A percentile compares a stretch with the other conserved stretches of the same genome.
Conservation (phyloP, 1,140 invertebrate genomes). For the Trachymyrmex septentrionalis region DNA sequence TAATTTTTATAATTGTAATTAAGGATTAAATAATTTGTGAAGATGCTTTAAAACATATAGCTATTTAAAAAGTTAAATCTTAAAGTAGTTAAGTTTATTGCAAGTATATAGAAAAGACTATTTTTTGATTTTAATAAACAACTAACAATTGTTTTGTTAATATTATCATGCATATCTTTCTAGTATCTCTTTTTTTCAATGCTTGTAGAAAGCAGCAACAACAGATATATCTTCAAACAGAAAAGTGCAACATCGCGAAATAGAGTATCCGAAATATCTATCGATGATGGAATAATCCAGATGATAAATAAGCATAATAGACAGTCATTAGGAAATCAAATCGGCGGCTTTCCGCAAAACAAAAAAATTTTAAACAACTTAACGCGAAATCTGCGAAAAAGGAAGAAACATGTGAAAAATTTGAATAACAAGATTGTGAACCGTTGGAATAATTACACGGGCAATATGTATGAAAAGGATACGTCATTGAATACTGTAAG, state of each 20-base stretch:
- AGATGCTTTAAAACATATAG: no score
- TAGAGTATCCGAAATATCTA: background rate
- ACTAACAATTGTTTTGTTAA: background rate
- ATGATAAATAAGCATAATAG: background rate
- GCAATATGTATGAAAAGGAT: background rate
- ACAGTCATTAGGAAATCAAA: background rate
- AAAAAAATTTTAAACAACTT: background rate
- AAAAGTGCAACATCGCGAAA: background rate
- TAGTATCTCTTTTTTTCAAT: background rate
- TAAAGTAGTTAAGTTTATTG: background rate
- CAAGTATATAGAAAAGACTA: background rate
- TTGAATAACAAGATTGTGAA: background rate
- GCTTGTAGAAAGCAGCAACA: constrained; percentile 6
- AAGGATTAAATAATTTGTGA: no score
- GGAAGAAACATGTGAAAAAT: background rate
- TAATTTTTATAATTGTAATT: no score
- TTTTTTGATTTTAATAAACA: background rate
- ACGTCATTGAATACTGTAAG: background rate
- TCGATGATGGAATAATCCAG: constrained; percentile 11
- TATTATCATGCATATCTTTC: background rate
- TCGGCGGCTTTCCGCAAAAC: background rate
- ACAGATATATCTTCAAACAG: background rate
- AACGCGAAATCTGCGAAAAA: background rate
- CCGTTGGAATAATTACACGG: background rate
- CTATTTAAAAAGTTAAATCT: no score